These are phyloP conservation scores for Clusia tigrina DNA, from an alignment of 2,888 invertebrate genomes.

Conservation along the genomic window DNA sequence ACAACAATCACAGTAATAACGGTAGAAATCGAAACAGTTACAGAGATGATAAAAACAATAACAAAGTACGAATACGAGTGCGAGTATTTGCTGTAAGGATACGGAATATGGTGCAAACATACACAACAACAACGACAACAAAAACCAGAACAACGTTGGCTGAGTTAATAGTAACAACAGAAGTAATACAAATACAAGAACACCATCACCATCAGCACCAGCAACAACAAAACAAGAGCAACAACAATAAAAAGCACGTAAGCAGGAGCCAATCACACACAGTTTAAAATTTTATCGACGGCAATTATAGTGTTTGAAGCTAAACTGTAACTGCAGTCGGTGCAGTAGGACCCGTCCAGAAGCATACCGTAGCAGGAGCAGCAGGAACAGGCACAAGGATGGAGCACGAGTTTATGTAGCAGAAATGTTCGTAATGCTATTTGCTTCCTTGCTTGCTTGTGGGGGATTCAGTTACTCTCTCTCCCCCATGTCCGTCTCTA, in stretches of 20 bases:
- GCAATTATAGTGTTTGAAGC: slow-evolving; percentile 20
- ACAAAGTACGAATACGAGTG: no score
- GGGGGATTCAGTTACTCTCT: no score
- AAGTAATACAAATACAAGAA: no score
- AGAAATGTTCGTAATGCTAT: no score
- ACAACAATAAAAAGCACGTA: neutral
- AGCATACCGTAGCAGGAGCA: no score
- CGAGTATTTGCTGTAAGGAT: neutral
- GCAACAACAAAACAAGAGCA: slow-evolving; percentile 2
- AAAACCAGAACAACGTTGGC: neutral
- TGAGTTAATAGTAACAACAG: neutral
- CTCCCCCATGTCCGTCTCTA: no score
- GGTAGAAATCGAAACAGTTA: no score
- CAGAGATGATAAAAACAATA: neutral
- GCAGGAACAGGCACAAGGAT: no score
- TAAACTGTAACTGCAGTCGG: neutral
- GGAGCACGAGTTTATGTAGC: no score
- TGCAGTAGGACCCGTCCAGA: neutral
- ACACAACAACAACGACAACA: neutral
- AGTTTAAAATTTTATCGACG: slow-evolving; percentile 24
- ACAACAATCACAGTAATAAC: neutral
- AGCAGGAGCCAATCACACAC: slow-evolving; percentile 20
- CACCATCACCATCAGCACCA: no score
- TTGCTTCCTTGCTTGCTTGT: no score
- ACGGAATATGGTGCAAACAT: no score